Evolutionary conservation across 92 coral and sea anemone species (phyloP).

Genomic region (Zoanthus sansibaricus): DNA sequence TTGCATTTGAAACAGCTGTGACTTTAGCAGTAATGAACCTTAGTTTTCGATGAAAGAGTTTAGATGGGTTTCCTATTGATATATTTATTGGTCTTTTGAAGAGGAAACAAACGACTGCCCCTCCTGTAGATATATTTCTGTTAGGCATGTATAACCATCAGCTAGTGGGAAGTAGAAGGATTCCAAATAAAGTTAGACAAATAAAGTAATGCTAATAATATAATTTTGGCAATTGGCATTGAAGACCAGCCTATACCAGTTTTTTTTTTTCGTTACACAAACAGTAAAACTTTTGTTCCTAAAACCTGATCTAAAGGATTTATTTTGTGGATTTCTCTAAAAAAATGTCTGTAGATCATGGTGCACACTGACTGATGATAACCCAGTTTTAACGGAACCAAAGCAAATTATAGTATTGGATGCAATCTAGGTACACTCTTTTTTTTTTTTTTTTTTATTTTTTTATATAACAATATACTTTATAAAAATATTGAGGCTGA

Average conservation of each 20-base stretch:
- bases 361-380: too few relatives aligned
- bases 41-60: background rate
- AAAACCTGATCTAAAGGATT: background rate
- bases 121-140: background rate
- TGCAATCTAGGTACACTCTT: too few relatives aligned
- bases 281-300: background rate
- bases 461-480: too few relatives aligned
- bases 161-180: conserved; percentile 22
- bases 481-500: too few relatives aligned
- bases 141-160: conserved; percentile 4
- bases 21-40: background rate
- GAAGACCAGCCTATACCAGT: too few relatives aligned
- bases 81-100: background rate
- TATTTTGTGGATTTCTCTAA: background rate
- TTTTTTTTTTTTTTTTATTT: too few relatives aligned
- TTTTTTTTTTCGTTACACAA: background rate
- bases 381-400: too few relatives aligned
- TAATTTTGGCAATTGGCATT: too few relatives aligned
- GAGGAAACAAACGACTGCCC: background rate
- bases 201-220: too few relatives aligned
- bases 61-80: background rate
- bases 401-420: too few relatives aligned
- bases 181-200: background rate
- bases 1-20: background rate
- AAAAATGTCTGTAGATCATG: too few relatives aligned